Percentiles rank a stretch among this genome's conserved stretches.
Conservation (phyloP, 2,113 vertebrate species). For the Physeter macrocephalus region DNA sequence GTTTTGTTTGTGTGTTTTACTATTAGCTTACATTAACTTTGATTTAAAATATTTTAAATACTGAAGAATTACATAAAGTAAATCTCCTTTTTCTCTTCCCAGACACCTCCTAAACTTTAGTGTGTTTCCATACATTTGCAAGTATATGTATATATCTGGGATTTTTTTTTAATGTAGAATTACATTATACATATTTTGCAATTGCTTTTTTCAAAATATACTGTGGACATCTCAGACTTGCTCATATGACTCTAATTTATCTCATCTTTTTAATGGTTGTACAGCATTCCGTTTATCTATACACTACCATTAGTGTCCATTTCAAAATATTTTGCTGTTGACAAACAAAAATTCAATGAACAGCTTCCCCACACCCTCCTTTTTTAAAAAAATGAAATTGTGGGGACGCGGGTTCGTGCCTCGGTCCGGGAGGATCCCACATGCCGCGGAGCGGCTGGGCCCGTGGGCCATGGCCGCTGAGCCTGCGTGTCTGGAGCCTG, state of each 20-base stretch:
- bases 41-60: slow-evolving; percentile 3
- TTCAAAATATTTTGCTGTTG: neutral
- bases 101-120: neutral
- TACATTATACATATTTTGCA: neutral
- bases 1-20: neutral
- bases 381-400: no score
- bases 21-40: neutral
- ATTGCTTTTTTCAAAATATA: neutral
- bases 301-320: neutral
- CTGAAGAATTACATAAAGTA: neutral
- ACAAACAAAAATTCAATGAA: slow-evolving; percentile 5
- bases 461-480: no score
- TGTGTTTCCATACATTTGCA: neutral
- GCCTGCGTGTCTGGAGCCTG: no score
- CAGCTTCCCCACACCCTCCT: neutral
- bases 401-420: no score
- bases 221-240: neutral
- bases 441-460: no score
- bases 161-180: neutral
- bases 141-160: neutral
- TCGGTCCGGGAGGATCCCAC: no score
- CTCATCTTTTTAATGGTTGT: neutral
- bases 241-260: neutral
- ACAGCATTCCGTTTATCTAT: neutral
- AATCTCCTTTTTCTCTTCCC: neutral